Percentiles rank a stretch among this genome's conserved stretches.
These are phyloP conservation scores for Halcyon smyrnensis DNA, from an alignment of 2,797 vertebrate species.

Conservation along the genomic window DNA sequence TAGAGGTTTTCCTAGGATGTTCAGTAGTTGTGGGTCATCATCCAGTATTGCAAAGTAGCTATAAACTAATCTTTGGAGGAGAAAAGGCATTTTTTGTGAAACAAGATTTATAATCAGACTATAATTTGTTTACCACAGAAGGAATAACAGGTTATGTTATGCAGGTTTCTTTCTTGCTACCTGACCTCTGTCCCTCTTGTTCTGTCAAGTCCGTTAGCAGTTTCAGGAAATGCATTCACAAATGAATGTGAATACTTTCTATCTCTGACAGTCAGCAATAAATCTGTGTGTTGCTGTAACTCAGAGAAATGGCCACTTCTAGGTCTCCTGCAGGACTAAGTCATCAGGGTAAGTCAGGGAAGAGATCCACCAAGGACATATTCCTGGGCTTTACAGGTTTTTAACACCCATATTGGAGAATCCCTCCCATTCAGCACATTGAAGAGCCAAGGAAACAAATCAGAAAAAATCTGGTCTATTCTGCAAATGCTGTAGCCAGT, in stretches of 20 bases:
- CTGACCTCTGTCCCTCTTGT: background rate
- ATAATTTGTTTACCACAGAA: background rate
- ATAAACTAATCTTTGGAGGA: background rate
- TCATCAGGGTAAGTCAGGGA: background rate
- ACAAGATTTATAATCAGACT: background rate
- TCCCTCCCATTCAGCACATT: background rate
- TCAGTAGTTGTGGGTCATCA: background rate
- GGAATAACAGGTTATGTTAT: background rate
- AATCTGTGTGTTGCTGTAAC: background rate
- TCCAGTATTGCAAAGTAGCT: background rate
- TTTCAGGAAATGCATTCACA: background rate
- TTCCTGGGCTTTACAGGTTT: background rate
- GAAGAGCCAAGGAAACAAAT: constrained; percentile 1
- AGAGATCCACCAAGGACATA: background rate
- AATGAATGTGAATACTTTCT: background rate
- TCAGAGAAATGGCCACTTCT: background rate
- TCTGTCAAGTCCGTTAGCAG: background rate
- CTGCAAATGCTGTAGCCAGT: background rate
- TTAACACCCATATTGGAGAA: background rate
- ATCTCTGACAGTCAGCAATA: background rate
- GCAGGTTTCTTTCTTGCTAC: background rate
- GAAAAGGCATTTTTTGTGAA: background rate
- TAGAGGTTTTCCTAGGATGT: background rate
- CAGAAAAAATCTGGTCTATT: background rate
- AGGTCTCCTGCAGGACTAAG: background rate